Conservation (phyloP, 2,113 vertebrate genomes). For the Ammodytes marinus region DNA sequence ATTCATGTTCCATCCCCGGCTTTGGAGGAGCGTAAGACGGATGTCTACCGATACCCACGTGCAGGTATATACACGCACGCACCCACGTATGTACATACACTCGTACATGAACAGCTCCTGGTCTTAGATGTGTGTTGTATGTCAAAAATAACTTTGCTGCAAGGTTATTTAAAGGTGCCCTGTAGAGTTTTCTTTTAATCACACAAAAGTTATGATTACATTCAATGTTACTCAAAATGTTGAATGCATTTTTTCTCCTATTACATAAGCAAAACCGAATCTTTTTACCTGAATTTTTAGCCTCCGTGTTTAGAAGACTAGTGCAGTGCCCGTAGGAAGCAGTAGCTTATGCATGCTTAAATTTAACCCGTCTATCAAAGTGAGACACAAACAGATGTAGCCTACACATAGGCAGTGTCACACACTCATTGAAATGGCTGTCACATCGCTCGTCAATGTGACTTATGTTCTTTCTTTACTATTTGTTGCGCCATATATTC, state of each 20-base stretch:
- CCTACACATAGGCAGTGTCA: too few species aligned
- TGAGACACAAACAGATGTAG: too few species aligned
- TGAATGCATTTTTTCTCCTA: neutral
- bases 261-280: neutral
- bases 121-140: neutral
- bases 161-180: neutral
- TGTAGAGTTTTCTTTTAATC: neutral
- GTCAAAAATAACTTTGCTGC: neutral
- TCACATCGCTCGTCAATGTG: too few species aligned
- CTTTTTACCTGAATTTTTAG: neutral
- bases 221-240: neutral
- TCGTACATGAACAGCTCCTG: neutral
- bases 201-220: neutral
- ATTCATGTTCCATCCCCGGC: conserved; percentile 95
- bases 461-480: too few species aligned
- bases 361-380: too few species aligned
- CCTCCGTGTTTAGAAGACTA: neutral
- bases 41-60: conserved; percentile 93
- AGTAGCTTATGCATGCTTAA: too few species aligned
- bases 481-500: too few species aligned
- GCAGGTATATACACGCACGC: conserved; percentile 82
- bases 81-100: conserved; percentile 76
- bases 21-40: conserved; percentile 93
- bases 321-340: neutral
- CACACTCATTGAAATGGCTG: too few species aligned